These are phyloP conservation scores for Tamias sibiricus DNA, from an alignment of 2,113 vertebrate species.

Conservation along the genomic window DNA sequence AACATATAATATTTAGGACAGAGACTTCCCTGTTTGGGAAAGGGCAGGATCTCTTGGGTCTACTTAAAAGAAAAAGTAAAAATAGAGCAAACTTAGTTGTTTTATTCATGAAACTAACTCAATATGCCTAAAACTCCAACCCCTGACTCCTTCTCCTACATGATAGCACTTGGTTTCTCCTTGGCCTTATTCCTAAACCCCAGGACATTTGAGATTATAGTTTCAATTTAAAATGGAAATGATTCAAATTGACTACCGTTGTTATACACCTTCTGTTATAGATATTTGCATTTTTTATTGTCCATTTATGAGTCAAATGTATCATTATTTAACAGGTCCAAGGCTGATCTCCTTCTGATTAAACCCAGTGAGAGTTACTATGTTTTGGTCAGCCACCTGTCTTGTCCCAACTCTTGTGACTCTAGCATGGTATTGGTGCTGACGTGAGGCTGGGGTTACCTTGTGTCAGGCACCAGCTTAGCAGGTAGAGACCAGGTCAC, in stretches of 20 bases:
- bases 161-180: background rate
- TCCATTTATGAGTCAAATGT: background rate
- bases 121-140: background rate
- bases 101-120: background rate
- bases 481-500: background rate
- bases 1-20: background rate
- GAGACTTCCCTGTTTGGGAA: background rate
- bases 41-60: background rate
- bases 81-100: background rate
- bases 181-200: background rate
- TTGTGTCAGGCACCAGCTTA: background rate
- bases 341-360: background rate
- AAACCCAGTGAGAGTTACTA: background rate
- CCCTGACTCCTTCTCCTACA: background rate
- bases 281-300: background rate
- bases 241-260: background rate
- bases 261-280: background rate
- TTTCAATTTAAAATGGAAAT: background rate
- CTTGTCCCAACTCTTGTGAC: background rate
- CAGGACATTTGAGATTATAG: background rate
- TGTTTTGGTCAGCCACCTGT: background rate
- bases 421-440: background rate
- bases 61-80: constrained; percentile 3
- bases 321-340: background rate
- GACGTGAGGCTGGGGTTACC: background rate